These are phyloP conservation scores for Plutella xylostella DNA, from an alignment of 2,888 invertebrate genomes.

Conservation along the genomic window DNA sequence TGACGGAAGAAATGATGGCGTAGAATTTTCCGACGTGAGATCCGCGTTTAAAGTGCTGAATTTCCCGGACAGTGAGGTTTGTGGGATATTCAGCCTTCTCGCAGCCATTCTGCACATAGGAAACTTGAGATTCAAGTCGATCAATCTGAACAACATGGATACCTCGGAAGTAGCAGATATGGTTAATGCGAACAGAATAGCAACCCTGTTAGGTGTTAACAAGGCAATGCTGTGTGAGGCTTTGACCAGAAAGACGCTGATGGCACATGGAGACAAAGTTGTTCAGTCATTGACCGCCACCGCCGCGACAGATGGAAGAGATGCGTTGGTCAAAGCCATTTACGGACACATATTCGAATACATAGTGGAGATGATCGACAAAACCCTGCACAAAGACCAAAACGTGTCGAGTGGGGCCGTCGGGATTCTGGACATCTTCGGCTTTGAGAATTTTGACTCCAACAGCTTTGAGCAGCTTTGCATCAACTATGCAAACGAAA, in stretches of 20 bases:
- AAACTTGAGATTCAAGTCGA: slow-evolving; percentile 86
- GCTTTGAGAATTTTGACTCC: slow-evolving; percentile 93
- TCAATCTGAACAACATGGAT: slow-evolving; percentile 84
- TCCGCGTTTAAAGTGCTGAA: slow-evolving; percentile 94
- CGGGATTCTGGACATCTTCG: slow-evolving; percentile 96
- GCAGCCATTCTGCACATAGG: slow-evolving; percentile 92
- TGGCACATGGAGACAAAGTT: slow-evolving; percentile 85
- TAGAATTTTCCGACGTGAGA: slow-evolving; percentile 88
- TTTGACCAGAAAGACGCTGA: slow-evolving; percentile 87
- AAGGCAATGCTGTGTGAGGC: slow-evolving; percentile 80
- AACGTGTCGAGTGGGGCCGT: slow-evolving; percentile 76
- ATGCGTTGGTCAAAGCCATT: slow-evolving; percentile 93
- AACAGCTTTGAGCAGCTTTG: slow-evolving; percentile 97
- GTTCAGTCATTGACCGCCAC: slow-evolving; percentile 79
- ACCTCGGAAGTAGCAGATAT: slow-evolving; percentile 86
- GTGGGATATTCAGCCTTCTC: slow-evolving; percentile 86
- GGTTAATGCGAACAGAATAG: slow-evolving; percentile 75
- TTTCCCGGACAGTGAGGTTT: slow-evolving; percentile 85
- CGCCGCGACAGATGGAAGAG: slow-evolving; percentile 85
- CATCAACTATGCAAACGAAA: slow-evolving; percentile 97
- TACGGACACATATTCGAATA: slow-evolving; percentile 92
- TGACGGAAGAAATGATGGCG: slow-evolving; percentile 85
- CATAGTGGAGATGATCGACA: slow-evolving; percentile 91
- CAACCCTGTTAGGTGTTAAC: slow-evolving; percentile 78
- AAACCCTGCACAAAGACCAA: slow-evolving; percentile 79